Percentiles rank a stretch among this genome's conserved stretches.
Evolutionary conservation across 2,888 invertebrate species (phyloP).

Genomic region (Meliscaeva auricollis): DNA sequence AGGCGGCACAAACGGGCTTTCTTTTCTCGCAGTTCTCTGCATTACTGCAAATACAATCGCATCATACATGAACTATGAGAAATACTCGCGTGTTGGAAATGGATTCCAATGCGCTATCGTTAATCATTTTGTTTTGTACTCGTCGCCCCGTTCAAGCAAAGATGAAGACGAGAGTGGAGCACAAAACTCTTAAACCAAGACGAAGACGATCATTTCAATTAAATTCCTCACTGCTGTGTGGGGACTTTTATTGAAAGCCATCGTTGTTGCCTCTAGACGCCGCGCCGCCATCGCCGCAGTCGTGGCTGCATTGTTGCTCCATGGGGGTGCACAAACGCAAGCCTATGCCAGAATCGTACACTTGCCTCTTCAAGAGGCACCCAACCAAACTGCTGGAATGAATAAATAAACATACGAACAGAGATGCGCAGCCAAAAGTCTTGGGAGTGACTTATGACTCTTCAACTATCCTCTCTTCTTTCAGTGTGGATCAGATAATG

Average conservation of each 20-base stretch:
- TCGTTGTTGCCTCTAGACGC: background rate
- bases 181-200: background rate
- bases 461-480: conserved; percentile 49
- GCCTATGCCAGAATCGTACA: conserved; percentile 50
- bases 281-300: background rate
- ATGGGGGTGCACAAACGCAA: conserved; percentile 53
- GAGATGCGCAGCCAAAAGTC: conserved; percentile 45
- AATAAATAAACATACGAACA: conserved; percentile 55
- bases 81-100: conserved; percentile 61
- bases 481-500: conserved; percentile 70
- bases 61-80: conserved; percentile 54
- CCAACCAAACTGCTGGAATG: conserved; percentile 61
- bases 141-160: conserved; percentile 14
- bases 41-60: conserved; percentile 9
- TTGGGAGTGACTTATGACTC: conserved; percentile 72
- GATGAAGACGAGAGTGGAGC: conserved; percentile 38
- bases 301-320: conserved; percentile 25
- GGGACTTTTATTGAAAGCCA: conserved; percentile 7
- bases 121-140: conserved; percentile 51
- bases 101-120: conserved; percentile 60
- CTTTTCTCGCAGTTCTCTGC: conserved; percentile 32
- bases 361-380: conserved; percentile 55
- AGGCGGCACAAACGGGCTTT: conserved; percentile 66
- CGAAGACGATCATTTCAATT: conserved; percentile 58
- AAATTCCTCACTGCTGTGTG: conserved; percentile 38